phyloP scores from a whole-genome alignment of 2,113 vertebrate genomes.

The Carassius auratus region DNA sequence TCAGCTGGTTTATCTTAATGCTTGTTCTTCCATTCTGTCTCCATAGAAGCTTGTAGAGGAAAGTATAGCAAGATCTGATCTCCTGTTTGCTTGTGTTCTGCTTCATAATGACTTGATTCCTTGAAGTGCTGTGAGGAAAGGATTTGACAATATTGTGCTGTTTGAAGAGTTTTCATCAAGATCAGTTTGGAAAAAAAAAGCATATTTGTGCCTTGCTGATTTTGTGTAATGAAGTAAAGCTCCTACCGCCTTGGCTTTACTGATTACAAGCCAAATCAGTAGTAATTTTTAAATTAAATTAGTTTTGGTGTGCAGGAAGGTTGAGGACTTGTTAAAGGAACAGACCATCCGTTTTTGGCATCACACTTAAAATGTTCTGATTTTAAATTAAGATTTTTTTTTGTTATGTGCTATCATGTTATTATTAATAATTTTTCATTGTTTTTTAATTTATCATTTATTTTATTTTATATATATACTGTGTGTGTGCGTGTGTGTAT shows the following conservation, averaged over 20 bases:
- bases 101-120: conserved; percentile 72
- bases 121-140: conserved; percentile 20
- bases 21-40: conserved; percentile 86
- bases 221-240: conserved; percentile 39
- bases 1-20: conserved; percentile 70
- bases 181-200: conserved; percentile 23
- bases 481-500: too few species aligned
- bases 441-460: too few species aligned
- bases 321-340: conserved; percentile 45
- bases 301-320: conserved; percentile 30
- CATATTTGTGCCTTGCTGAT: conserved; percentile 9
- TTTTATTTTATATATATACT: too few species aligned
- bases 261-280: conserved; percentile 5
- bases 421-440: not conserved
- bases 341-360: conserved; percentile 29
- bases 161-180: conserved; percentile 20
- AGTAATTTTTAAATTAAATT: not conserved
- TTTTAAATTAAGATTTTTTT: not conserved
- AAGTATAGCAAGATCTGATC: conserved; percentile 84
- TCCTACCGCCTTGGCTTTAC: conserved; percentile 31
- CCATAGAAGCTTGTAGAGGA: conserved; percentile 97
- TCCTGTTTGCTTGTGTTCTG: conserved; percentile 71
- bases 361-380: not conserved
- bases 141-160: conserved; percentile 64
- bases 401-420: not conserved